Conservation (phyloP, 2,888 invertebrate genomes). For the Ceramica pisi region DNA sequence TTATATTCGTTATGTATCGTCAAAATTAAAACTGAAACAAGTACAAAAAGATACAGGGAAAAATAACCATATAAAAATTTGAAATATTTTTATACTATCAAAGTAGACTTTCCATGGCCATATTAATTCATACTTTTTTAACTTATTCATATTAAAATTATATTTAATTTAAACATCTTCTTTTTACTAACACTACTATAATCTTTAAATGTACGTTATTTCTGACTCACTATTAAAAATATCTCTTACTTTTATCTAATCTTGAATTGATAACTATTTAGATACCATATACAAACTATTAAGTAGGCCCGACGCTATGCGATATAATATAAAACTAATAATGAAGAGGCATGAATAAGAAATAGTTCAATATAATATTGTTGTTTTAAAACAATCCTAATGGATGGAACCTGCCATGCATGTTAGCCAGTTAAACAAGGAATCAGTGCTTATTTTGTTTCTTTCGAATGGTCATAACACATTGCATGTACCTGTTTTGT, state of each 20-base stretch:
- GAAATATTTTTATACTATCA: slow-evolving; percentile 18
- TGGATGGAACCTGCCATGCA: slow-evolving; percentile 59
- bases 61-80: background rate
- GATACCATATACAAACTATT: slow-evolving; percentile 24
- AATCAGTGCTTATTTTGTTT: slow-evolving; percentile 73
- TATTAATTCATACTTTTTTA: background rate
- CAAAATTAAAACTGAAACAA: slow-evolving; percentile 6
- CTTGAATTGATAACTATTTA: slow-evolving; percentile 31
- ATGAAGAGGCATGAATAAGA: slow-evolving; percentile 48
- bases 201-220: background rate
- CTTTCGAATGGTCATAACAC: slow-evolving; percentile 80
- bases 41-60: slow-evolving; percentile 49
- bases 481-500: slow-evolving; percentile 83
- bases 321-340: slow-evolving; percentile 38
- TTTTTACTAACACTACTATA: slow-evolving; percentile 11
- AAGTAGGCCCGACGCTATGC: slow-evolving; percentile 23
- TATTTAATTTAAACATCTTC: slow-evolving; percentile 1
- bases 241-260: slow-evolving; percentile 48
- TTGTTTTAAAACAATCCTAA: slow-evolving; percentile 27
- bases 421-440: slow-evolving; percentile 62
- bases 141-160: background rate
- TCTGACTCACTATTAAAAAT: slow-evolving; percentile 29
- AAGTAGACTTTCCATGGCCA: slow-evolving; percentile 8
- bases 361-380: slow-evolving; percentile 17
- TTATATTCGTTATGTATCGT: slow-evolving; percentile 12